Percentiles rank a stretch among this genome's conserved stretches.
Evolutionary conservation across 2,797 vertebrate genomes (phyloP).

Genomic region (Podarcis lilfordi): DNA sequence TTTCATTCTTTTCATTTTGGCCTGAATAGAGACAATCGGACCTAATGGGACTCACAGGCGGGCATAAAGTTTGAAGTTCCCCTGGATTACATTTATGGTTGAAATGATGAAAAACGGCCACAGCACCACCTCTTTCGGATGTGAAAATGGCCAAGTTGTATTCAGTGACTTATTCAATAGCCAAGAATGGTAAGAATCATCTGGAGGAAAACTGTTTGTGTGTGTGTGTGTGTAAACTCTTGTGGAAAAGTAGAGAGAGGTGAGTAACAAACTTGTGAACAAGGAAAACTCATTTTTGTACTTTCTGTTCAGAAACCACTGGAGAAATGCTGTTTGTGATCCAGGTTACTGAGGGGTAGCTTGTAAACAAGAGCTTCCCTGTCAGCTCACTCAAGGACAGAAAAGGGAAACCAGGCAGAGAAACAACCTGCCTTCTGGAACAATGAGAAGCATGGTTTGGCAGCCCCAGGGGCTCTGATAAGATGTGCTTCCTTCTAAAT

Average conservation of each 20-base stretch:
- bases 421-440: slow-evolving; percentile 34
- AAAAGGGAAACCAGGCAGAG: slow-evolving; percentile 49
- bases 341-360: background rate
- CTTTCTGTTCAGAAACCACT: slow-evolving; percentile 25
- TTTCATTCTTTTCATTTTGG: no score
- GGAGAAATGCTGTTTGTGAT: slow-evolving; percentile 20
- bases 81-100: slow-evolving; percentile 7
- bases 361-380: background rate
- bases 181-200: background rate
- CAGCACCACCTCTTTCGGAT: background rate
- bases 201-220: background rate
- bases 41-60: no score
- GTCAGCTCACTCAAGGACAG: slow-evolving; percentile 7
- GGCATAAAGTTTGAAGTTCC: background rate
- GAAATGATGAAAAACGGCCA: background rate
- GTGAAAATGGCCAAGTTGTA: no score
- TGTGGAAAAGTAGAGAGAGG: slow-evolving; percentile 2
- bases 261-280: background rate
- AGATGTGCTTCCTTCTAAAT: slow-evolving; percentile 68
- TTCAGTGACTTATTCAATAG: background rate
- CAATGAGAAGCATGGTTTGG: slow-evolving; percentile 60
- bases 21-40: no score
- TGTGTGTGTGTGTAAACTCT: no score
- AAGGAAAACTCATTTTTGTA: background rate
- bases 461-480: slow-evolving; percentile 56